Conservation (phyloP, 2,113 vertebrate genomes). For the Falco punctatus region DNA sequence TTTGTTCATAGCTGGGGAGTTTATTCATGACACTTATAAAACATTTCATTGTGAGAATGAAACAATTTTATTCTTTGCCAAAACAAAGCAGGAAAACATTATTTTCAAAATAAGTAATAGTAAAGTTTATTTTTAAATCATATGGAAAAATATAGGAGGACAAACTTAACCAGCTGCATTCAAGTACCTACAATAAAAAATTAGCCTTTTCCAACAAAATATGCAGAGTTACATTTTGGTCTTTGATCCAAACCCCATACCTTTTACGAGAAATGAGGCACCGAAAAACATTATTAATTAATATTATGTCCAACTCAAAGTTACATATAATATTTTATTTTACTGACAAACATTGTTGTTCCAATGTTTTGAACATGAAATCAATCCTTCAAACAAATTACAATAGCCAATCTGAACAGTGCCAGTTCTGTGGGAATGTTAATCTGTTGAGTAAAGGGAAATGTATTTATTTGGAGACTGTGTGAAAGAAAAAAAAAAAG, state of each 20-base stretch:
- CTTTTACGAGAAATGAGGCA: neutral
- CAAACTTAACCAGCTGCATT: neutral
- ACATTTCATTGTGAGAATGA: neutral
- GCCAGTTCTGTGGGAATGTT: neutral
- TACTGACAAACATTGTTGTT: neutral
- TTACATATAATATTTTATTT: conserved; percentile 29
- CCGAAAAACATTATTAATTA: conserved; percentile 30
- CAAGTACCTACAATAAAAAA: neutral
- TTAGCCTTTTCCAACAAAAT: neutral
- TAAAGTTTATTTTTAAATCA: neutral
- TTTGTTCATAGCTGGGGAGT: neutral
- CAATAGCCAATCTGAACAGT: neutral
- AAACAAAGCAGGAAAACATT: neutral
- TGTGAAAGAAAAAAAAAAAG: neutral
- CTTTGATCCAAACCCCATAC: neutral
- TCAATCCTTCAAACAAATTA: conserved; percentile 43
- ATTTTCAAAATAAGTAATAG: neutral
- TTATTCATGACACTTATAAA: conserved; percentile 31
- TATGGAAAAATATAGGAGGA: neutral
- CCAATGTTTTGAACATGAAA: neutral
- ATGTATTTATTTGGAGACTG: neutral
- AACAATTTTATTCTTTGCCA: neutral
- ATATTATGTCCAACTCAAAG: neutral
- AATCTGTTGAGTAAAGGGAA: conserved; percentile 7
- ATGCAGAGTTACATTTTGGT: neutral